phyloP scores from a whole-genome alignment of 2,888 invertebrate genomes.

The Drosophila hamatofila region DNA sequence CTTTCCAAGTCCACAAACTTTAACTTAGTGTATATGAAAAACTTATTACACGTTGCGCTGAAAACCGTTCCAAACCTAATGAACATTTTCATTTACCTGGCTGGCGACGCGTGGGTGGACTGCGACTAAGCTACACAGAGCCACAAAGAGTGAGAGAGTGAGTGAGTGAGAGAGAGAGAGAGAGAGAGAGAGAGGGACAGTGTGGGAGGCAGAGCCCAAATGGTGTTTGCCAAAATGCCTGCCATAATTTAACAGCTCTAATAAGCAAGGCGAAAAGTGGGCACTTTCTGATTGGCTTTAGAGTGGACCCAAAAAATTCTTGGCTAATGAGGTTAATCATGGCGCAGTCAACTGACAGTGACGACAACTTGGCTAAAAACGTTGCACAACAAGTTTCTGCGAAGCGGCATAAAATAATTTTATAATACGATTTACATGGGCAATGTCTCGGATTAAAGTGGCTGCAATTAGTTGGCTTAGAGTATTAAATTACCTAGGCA shows the following conservation, averaged over 20 bases:
- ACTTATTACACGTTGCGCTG: slow-evolving; percentile 75
- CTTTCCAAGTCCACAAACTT: not conserved
- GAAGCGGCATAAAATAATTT: slow-evolving; percentile 26
- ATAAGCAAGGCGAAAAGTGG: slow-evolving; percentile 66
- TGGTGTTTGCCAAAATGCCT: slow-evolving; percentile 47
- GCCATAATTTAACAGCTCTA: slow-evolving; percentile 77
- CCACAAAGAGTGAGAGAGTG: not conserved
- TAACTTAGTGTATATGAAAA: slow-evolving; percentile 30
- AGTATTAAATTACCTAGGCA: slow-evolving; percentile 20
- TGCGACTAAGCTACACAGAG: slow-evolving; percentile 16
- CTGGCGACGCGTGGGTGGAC: slow-evolving; percentile 64
- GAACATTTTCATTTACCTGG: slow-evolving; percentile 74
- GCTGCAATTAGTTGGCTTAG: slow-evolving; percentile 28
- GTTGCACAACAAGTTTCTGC: slow-evolving; percentile 35
- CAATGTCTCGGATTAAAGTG: slow-evolving; percentile 15
- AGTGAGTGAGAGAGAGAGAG: not conserved
- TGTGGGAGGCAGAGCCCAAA: slow-evolving; percentile 23
- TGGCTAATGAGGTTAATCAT: slow-evolving; percentile 66
- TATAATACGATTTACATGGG: slow-evolving; percentile 27
- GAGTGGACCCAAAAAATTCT: slow-evolving; percentile 56
- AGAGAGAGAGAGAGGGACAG: not conserved
- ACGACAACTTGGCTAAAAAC: slow-evolving; percentile 39
- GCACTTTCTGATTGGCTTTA: slow-evolving; percentile 49
- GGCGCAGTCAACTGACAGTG: slow-evolving; percentile 26
- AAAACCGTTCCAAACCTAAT: slow-evolving; percentile 78